Evolutionary conservation across 2,888 invertebrate species (phyloP).

Genomic region (Drosophila aldrichi): DNA sequence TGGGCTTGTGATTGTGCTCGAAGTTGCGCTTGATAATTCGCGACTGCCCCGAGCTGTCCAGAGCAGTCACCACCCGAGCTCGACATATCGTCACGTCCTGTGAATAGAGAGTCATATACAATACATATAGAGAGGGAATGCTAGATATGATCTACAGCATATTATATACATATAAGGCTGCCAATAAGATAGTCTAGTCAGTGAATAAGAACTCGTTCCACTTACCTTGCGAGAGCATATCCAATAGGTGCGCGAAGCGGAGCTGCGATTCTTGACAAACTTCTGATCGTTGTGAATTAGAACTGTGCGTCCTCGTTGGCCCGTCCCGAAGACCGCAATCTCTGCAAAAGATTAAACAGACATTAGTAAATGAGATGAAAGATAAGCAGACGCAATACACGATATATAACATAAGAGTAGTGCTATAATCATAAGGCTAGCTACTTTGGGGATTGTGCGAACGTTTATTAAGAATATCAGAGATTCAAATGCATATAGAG

Average conservation of each 20-base stretch:
- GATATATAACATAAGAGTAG: constrained; percentile 9
- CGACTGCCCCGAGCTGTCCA: constrained; percentile 74
- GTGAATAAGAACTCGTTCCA: background rate
- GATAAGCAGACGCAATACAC: background rate
- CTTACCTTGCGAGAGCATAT: constrained; percentile 84
- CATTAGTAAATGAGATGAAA: constrained; percentile 15
- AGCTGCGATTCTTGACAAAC: constrained; percentile 84
- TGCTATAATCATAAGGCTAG: constrained; percentile 29
- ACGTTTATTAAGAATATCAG: constrained; percentile 44
- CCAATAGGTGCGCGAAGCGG: constrained; percentile 84
- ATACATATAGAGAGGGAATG: background rate
- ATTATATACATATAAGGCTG: background rate
- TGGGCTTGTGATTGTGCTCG: constrained; percentile 81
- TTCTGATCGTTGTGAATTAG: constrained; percentile 79
- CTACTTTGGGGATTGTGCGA: constrained; percentile 8
- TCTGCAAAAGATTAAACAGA: constrained; percentile 71
- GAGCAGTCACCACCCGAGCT: constrained; percentile 83
- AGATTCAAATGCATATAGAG: background rate
- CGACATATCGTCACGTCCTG: constrained; percentile 84
- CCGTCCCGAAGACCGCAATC: constrained; percentile 82
- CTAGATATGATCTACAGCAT: background rate
- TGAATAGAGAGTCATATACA: background rate
- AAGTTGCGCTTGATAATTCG: constrained; percentile 82
- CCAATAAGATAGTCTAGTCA: no score
- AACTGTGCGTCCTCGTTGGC: constrained; percentile 84